Evolutionary conservation across 2,797 vertebrate genomes (phyloP), one percentile per base, ranked within the genome.

Genomic region (Characodon lateralis): DNA sequence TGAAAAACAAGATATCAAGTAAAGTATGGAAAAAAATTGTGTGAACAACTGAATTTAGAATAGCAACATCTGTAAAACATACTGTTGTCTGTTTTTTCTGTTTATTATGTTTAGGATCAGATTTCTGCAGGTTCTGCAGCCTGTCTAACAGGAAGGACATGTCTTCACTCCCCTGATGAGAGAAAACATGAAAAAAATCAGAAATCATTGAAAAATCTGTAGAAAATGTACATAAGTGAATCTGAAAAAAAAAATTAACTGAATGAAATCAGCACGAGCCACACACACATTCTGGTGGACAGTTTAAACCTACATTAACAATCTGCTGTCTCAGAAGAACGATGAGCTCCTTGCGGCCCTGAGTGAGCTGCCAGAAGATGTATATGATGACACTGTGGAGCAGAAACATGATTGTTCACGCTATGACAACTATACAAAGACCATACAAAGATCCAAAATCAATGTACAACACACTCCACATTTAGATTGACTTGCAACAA

Each of bases 311-410:
- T 94, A 99, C 98, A 39, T 99, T 97, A 8, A 91, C 59, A 71
- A 99, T 97, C 89, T 97, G 97, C 72, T 96, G 83, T 22, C 18
- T 92, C 61, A 99, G 94, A 14, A 90, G 89, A 78, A 78, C 82
- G 77, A 94, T 95, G 83, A 96, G 95, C 50, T 93, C 89, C 92
- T 95, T 98, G 83, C 97, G 96, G 78, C 96, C 98, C 82, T 95
- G 87, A 83, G 93, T 95, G 84, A 99, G 93, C 94, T 99, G 92
- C 96, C 95, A 97, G 91, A 97, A 96, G 84, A 99, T 84, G 82
- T 97, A 98, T 68, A 93, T 95, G 83, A 97, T 73, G 79, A 97
- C 90, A 72, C 98, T 99, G 77, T 71, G 5, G 12, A 76, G 72
- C 9, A 75, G 68, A 79, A 63, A 75, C 12, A 63, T 20, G 31